phyloP scores from a whole-genome alignment of 2,113 vertebrate genomes.

The Otis tarda region DNA sequence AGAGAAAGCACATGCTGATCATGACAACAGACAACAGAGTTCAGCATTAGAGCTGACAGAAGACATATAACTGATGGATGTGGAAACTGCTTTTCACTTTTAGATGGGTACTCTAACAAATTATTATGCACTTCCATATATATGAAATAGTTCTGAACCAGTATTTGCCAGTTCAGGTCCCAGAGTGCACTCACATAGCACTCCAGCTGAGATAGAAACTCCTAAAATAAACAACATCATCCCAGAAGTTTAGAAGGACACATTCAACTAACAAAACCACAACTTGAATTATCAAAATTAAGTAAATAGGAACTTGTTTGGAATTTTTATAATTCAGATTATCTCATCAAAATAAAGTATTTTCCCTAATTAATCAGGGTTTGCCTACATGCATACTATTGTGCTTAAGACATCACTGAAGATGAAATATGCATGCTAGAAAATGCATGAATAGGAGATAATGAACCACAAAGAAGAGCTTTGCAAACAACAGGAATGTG shows the following conservation, averaged over 20 bases:
- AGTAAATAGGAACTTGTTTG: neutral
- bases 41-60: neutral
- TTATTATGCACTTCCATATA: neutral
- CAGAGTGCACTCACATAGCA: neutral
- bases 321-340: neutral
- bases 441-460: neutral
- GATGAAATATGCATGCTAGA: rapidly evolving
- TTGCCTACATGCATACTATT: rapidly evolving
- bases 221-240: neutral
- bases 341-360: neutral
- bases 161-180: neutral
- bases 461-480: neutral
- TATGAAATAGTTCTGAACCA: neutral
- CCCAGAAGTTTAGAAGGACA: neutral
- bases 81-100: neutral
- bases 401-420: neutral
- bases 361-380: neutral
- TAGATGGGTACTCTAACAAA: neutral
- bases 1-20: neutral
- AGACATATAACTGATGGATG: neutral
- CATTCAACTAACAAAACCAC: neutral
- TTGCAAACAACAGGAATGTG: neutral
- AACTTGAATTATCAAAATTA: neutral
- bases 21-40: neutral
- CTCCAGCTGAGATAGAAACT: neutral